A percentile compares a stretch with the other conserved stretches of the same genome.
phyloP scores from a whole-genome alignment of 2,113 vertebrate genomes.

The Tupaia chinensis region DNA sequence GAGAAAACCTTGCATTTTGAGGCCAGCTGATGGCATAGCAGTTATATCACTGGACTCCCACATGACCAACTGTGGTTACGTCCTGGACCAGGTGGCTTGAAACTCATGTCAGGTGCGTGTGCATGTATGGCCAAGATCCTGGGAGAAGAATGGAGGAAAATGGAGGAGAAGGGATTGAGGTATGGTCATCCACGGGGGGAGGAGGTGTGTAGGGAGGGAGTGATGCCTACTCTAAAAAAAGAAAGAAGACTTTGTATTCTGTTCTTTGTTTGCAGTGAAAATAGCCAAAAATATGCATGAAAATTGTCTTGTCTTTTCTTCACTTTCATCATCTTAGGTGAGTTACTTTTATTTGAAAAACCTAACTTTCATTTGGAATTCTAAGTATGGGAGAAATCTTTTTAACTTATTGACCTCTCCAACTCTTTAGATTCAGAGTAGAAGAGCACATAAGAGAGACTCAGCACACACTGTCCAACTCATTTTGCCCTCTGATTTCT shows the following conservation, averaged over 20 bases:
- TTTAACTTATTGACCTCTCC: not conserved
- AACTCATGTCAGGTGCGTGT: too few species aligned
- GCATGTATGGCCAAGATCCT: too few species aligned
- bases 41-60: too few species aligned
- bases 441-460: not conserved
- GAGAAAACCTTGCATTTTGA: not conserved
- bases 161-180: too few species aligned
- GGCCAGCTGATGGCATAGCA: too few species aligned
- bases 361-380: slow-evolving; percentile 14
- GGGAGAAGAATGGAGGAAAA: too few species aligned
- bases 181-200: too few species aligned
- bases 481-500: not conserved
- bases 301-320: not conserved
- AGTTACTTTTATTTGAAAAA: slow-evolving; percentile 50
- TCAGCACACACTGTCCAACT: not conserved
- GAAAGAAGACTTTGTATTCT: not conserved
- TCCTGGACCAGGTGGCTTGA: too few species aligned
- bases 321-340: slow-evolving; percentile 4
- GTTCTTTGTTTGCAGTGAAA: not conserved
- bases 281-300: not conserved
- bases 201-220: too few species aligned
- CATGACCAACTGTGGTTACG: too few species aligned
- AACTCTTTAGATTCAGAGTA: not conserved
- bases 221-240: too few species aligned
- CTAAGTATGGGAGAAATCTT: not conserved